Conservation (phyloP, 2,888 invertebrate genomes). For the Zygaena filipendulae region DNA sequence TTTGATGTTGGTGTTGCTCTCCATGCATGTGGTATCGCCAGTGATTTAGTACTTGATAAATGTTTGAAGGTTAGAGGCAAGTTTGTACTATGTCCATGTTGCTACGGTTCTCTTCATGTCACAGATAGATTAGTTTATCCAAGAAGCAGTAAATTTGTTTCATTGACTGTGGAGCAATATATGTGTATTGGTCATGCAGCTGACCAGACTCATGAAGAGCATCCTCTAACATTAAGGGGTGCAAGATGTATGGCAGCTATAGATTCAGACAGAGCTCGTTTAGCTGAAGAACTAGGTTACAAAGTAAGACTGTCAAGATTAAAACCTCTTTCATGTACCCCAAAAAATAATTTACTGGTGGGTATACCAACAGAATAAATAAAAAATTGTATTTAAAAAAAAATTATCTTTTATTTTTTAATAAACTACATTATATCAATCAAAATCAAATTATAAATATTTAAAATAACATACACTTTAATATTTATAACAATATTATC, state of each 20-base stretch:
- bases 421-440: too few species aligned
- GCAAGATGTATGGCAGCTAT: conserved; percentile 88
- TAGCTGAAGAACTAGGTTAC: conserved; percentile 82
- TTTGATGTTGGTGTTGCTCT: conserved; percentile 90
- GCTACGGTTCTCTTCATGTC: conserved; percentile 88
- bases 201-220: conserved; percentile 88
- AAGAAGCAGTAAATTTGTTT: conserved; percentile 72
- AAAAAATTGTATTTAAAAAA: conserved; percentile 15
- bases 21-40: conserved; percentile 95
- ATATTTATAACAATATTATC: too few species aligned
- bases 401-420: conserved; percentile 15
- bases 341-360: conserved; percentile 90
- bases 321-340: conserved; percentile 85
- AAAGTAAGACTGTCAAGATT: conserved; percentile 79
- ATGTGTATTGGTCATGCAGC: conserved; percentile 88
- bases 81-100: conserved; percentile 94
- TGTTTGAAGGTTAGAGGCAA: conserved; percentile 81
- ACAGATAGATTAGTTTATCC: conserved; percentile 87
- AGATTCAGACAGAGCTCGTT: conserved; percentile 84
- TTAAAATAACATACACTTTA: too few species aligned
- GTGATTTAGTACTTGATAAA: conserved; percentile 89
- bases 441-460: too few species aligned
- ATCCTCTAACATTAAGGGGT: conserved; percentile 78
- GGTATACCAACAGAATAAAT: conserved; percentile 54
- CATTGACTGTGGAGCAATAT: conserved; percentile 71